Percentiles rank a stretch among this genome's conserved stretches.
Conservation (phyloP, 1,140 invertebrate genomes). For the Drosophila willistoni region DNA sequence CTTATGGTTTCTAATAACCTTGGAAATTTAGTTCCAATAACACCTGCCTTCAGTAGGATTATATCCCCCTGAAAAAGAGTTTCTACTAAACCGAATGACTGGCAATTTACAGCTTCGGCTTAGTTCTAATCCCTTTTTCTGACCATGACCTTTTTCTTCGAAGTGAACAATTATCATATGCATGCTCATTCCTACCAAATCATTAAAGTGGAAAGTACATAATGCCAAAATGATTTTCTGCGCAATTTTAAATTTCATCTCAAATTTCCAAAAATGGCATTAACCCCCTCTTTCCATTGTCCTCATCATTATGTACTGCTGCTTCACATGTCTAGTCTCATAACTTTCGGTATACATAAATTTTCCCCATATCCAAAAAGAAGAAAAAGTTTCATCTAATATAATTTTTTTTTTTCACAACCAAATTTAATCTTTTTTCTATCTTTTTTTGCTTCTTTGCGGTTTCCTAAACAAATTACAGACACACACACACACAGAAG, state of each 20-base stretch:
- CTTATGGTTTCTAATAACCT: no score
- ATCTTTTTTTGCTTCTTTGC: slow-evolving; percentile 34
- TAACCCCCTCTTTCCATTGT: neutral
- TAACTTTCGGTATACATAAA: slow-evolving; percentile 37
- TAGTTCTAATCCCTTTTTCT: no score
- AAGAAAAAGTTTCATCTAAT: slow-evolving; percentile 27
- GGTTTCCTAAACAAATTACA: slow-evolving; percentile 61
- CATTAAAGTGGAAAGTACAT: neutral
- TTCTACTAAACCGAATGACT: no score
- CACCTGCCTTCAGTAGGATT: no score
- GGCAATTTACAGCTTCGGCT: no score
- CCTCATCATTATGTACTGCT: slow-evolving; percentile 5
- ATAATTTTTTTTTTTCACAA: slow-evolving; percentile 42
- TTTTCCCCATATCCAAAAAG: slow-evolving; percentile 1
- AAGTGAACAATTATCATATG: no score
- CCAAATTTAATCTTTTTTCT: slow-evolving; percentile 3
- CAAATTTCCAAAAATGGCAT: slow-evolving; percentile 9
- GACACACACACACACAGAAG: slow-evolving; percentile 13
- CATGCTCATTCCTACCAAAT: no score
- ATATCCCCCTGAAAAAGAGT: no score
- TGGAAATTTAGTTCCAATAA: no score
- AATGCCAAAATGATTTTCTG: neutral
- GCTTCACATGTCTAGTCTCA: slow-evolving; percentile 22
- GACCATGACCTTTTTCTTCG: no score
- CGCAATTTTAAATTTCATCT: neutral